Evolutionary conservation across 2,113 vertebrate genomes (phyloP).

Genomic region (Nyctibius bracteatus): DNA sequence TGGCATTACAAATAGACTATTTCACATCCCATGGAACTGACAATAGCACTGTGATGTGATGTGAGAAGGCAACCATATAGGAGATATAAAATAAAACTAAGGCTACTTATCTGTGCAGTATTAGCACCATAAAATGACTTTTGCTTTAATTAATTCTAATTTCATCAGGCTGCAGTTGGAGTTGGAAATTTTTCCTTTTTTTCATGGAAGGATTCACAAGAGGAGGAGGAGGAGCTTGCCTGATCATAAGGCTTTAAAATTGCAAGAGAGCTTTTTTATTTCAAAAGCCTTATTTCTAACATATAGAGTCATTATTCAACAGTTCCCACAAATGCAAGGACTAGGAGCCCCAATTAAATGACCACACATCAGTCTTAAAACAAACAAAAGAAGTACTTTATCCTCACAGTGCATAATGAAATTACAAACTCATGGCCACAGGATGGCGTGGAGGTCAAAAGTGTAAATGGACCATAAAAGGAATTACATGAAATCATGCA

Average conservation of each 20-base stretch:
- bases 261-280: neutral
- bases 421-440: conserved; percentile 37
- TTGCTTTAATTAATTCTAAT: neutral
- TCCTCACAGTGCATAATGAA: conserved; percentile 18
- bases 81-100: neutral
- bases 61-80: neutral
- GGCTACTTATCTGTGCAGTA: neutral
- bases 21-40: neutral
- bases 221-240: neutral
- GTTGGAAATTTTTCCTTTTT: neutral
- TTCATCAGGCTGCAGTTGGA: neutral
- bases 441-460: conserved; percentile 45
- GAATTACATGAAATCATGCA: conserved; percentile 53
- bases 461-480: conserved; percentile 49
- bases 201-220: neutral
- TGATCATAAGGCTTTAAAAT: neutral
- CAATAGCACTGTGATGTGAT: neutral
- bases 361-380: conserved; percentile 14
- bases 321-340: neutral
- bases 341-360: neutral
- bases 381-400: conserved; percentile 41
- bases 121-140: neutral
- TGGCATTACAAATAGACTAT: neutral
- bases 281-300: neutral
- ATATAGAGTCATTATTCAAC: neutral